Percentiles rank a stretch among this genome's conserved stretches.
phyloP scores from a whole-genome alignment of 2,888 invertebrate species.

The Eutolmus rufibarbis region DNA sequence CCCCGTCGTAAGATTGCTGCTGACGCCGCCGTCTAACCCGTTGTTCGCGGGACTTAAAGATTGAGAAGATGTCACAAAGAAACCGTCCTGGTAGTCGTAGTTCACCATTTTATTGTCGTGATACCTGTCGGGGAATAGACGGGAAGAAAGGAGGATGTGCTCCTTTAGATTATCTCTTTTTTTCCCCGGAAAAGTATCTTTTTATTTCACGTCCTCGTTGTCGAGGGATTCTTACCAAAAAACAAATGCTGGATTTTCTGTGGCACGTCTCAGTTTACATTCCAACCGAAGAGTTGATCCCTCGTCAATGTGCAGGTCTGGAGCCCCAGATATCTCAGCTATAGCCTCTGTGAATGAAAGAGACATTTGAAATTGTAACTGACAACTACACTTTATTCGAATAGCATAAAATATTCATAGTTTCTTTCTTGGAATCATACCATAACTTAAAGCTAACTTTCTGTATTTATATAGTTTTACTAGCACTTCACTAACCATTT shows the following conservation, averaged over 20 bases:
- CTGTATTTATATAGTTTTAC: too few species aligned
- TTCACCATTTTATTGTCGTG: slow-evolving; percentile 86
- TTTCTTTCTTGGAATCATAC: neutral
- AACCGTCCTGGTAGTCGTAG: slow-evolving; percentile 77
- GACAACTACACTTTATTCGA: neutral
- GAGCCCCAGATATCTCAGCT: slow-evolving; percentile 61
- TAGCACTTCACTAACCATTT: too few species aligned
- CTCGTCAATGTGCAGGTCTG: slow-evolving; percentile 62
- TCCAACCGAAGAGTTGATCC: slow-evolving; percentile 61
- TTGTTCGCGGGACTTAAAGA: slow-evolving; percentile 51
- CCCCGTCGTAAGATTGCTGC: slow-evolving; percentile 39
- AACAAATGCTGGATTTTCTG: slow-evolving; percentile 62
- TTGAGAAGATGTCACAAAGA: slow-evolving; percentile 57
- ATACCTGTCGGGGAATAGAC: slow-evolving; percentile 66
- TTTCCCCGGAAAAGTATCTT: neutral
- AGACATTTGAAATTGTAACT: neutral
- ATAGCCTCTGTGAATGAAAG: slow-evolving; percentile 57
- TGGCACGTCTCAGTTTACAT: slow-evolving; percentile 62
- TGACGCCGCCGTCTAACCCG: slow-evolving; percentile 36
- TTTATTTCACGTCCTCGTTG: neutral
- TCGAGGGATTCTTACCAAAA: slow-evolving; percentile 56
- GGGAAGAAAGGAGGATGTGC: neutral
- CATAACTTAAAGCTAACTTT: neutral
- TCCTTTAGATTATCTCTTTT: neutral
- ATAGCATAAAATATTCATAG: neutral